Conservation (phyloP, 37 sponge, comb jelly and placozoan species). For the Hexactinellida sp. region DNA sequence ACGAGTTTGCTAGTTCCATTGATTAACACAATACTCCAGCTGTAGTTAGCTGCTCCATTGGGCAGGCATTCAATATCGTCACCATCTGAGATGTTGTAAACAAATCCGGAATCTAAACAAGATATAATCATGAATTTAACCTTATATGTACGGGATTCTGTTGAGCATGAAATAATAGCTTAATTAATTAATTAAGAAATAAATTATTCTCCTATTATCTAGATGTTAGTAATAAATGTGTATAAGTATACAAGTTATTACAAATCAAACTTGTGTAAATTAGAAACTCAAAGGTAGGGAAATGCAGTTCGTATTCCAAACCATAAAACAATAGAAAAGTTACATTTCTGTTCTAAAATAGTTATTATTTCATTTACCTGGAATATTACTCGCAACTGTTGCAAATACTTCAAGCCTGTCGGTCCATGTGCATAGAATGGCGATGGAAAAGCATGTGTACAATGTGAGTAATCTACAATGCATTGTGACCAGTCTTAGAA, state of each 20-base stretch:
- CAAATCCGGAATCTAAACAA: not conserved
- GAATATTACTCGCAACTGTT: not conserved
- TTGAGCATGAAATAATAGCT: not conserved
- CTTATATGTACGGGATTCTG: not conserved
- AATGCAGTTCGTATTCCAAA: too few species aligned
- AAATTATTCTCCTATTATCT: too few species aligned
- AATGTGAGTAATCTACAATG: not conserved
- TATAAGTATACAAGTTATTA: too few species aligned
- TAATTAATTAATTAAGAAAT: too few species aligned
- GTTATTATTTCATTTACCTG: not conserved
- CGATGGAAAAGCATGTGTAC: not conserved
- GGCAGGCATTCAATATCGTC: not conserved
- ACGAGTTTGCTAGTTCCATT: not conserved
- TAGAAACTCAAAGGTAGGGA: too few species aligned
- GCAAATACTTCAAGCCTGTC: not conserved
- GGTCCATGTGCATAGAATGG: not conserved
- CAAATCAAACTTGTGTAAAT: too few species aligned
- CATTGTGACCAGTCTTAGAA: conserved; percentile 8
- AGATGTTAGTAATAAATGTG: too few species aligned
- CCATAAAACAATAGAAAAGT: too few species aligned
- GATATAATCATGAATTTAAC: too few species aligned
- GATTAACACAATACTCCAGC: not conserved
- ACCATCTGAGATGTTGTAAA: not conserved
- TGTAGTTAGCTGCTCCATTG: not conserved
- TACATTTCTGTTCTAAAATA: too few species aligned